Conservation (phyloP, 2,113 vertebrate genomes). For the Grammomys surdaster region DNA sequence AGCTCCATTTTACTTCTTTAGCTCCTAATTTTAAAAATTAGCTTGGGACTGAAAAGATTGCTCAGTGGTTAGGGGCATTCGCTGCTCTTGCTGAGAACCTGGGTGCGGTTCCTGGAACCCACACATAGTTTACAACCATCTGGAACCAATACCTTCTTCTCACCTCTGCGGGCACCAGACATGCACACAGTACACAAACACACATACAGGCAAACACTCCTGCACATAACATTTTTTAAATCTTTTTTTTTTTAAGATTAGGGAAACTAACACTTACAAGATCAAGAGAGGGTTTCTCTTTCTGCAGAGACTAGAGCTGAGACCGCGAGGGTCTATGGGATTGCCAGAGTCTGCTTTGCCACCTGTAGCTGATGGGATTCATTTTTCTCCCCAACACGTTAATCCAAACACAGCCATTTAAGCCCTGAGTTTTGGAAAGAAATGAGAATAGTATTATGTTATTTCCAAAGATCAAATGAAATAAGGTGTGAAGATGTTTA, state of each 20-base stretch:
- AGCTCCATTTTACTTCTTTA: background rate
- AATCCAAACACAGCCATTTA: background rate
- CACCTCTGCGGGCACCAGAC: background rate
- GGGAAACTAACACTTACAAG: background rate
- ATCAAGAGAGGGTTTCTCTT: background rate
- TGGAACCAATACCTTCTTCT: background rate
- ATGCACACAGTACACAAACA: background rate
- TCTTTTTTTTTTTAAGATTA: background rate
- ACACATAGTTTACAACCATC: background rate
- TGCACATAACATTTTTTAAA: background rate
- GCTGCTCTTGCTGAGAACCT: background rate
- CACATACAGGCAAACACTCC: background rate
- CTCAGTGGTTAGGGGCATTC: background rate
- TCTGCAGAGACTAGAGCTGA: background rate
- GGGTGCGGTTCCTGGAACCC: background rate
- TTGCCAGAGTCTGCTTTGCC: background rate
- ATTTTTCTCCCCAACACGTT: background rate
- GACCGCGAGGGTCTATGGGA: background rate
- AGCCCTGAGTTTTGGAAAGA: background rate
- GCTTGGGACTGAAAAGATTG: background rate
- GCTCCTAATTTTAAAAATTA: background rate
- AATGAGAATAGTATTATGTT: background rate
- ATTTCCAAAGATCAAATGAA: slow-evolving; percentile 32
- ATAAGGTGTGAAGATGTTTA: background rate
- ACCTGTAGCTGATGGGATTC: background rate